A percentile compares a stretch with the other conserved stretches of the same genome.
phyloP scores from a whole-genome alignment of 30 jellyfish, hydroid and myxozoan genomes.

The Chironex yamaguchii region DNA sequence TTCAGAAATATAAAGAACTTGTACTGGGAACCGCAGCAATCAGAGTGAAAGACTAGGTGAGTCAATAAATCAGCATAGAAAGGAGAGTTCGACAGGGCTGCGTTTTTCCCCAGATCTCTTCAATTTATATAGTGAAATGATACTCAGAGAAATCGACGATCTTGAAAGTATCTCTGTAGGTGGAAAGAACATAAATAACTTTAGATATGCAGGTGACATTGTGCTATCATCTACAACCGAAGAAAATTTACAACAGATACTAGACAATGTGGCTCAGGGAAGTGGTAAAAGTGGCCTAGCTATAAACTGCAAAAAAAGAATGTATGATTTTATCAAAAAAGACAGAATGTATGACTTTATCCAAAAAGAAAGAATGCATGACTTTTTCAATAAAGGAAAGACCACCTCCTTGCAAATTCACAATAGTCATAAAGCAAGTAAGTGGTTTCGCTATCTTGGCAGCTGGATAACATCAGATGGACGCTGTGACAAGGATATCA shows the following conservation, averaged over 20 bases:
- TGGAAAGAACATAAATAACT: slow-evolving; percentile 15
- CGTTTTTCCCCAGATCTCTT: slow-evolving; percentile 7
- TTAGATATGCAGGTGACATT: slow-evolving; percentile 39
- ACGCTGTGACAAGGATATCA: not conserved
- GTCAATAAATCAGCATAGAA: not conserved
- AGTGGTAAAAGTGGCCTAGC: not conserved
- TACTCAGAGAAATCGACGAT: slow-evolving; percentile 42
- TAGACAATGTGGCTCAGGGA: not conserved
- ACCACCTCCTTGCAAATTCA: not conserved
- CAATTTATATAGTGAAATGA: slow-evolving; percentile 50
- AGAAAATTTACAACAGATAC: not conserved
- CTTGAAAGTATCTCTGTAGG: slow-evolving; percentile 45
- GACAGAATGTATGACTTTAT: too few species aligned
- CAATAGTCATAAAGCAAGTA: not conserved
- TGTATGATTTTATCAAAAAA: not conserved
- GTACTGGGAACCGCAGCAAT: not conserved
- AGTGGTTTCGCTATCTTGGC: not conserved
- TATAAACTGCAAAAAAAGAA: not conserved
- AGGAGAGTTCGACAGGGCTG: not conserved
- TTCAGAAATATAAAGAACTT: not conserved
- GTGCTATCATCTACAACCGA: not conserved
- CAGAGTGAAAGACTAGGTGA: not conserved
- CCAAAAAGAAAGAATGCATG: not conserved
- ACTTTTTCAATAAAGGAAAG: too few species aligned
- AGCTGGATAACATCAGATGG: not conserved